Evolutionary conservation across 2,797 vertebrate genomes (phyloP), one percentile per base, ranked within the genome.

Genomic region (Eleutherodactylus coqui): DNA sequence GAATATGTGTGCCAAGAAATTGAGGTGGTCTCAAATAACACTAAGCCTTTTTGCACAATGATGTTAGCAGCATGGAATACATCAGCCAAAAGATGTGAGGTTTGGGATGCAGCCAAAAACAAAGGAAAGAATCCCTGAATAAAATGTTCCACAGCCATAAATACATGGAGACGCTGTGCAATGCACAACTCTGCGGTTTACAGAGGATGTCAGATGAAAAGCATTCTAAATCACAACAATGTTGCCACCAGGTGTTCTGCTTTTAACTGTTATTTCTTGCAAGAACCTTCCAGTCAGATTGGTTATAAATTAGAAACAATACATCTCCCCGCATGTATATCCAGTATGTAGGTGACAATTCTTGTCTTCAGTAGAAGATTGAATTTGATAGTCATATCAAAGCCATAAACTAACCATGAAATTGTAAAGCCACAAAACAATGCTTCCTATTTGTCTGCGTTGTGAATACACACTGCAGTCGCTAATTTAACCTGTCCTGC

Each of bases 51-150:
- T 84, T 87, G 89, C 88, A 88, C 89, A 76, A 89, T 85, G 90
- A 89, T 91, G 91, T 91, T 91, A 89, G 88, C 89, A 92, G 92
- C 93, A 95, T 92, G 90, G 92, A 94, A 94, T 95, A 91, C 92
- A 91, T 75, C 80, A 89, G 89, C 88, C 80, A 89, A 88, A 91
- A 95, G 93, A 95, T 94, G 93, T 93, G 90, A 94, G 91, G 90
- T 90, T 93, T 95, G 93, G 92, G 86, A 80, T 87, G 79, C 32
- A 85, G 93, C 94, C 94, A 95, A 94, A 91, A 93, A 87, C 90
- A 93, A 92, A 91, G 91, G 84, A 90, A 88, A 93, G 89, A 84
- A 84, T 86, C 90, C 92, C 89, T 92, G 91, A 92, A 93, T 89
- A 88, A 93, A 90, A 94, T 92, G 90, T 89, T 90, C 89, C 90